Conservation (phyloP, 2,113 vertebrate species). For the Falco punctatus region DNA sequence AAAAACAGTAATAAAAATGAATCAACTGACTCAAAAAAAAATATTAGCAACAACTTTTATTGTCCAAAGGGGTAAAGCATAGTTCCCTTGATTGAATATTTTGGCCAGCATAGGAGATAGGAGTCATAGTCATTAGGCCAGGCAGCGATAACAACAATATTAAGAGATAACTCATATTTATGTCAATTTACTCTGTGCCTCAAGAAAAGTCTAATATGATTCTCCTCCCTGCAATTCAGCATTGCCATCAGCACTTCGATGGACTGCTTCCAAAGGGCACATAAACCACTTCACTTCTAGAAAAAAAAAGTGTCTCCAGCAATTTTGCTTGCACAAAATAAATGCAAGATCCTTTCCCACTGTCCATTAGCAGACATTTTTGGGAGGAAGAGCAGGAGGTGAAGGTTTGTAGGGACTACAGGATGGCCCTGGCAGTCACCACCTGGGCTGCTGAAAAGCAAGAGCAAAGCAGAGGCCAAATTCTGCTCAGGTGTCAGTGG, state of each 20-base stretch:
- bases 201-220: neutral
- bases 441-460: neutral
- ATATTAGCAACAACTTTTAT: neutral
- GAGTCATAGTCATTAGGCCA: neutral
- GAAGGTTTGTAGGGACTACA: rapidly evolving
- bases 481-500: neutral
- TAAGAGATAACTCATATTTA: conserved; percentile 55
- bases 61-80: neutral
- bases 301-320: neutral
- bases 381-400: neutral
- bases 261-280: neutral
- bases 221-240: neutral
- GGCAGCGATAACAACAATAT: conserved; percentile 8
- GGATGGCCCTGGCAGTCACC: neutral
- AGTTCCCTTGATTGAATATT: neutral
- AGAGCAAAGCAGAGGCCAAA: neutral
- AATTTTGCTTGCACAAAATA: neutral
- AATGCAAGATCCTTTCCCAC: neutral
- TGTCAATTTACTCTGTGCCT: neutral
- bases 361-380: neutral
- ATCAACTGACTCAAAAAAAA: neutral
- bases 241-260: neutral
- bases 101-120: neutral
- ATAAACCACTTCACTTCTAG: neutral
- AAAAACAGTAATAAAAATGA: conserved; percentile 9